Conservation (phyloP, 1,140 invertebrate genomes). For the Mactra quadrangularis region DNA sequence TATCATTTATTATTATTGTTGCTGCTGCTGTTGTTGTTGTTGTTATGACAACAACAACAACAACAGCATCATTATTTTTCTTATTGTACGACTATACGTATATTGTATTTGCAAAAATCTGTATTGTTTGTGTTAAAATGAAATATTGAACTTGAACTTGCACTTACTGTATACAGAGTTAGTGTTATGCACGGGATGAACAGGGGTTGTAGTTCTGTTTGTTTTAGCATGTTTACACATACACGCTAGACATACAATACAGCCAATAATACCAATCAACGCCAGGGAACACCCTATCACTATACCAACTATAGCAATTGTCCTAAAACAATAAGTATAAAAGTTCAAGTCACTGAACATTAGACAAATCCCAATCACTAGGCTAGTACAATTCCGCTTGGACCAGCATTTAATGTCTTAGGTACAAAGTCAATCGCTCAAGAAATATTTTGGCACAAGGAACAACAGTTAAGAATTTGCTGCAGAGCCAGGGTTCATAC, state of each 20-base stretch:
- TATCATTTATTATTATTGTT: no score
- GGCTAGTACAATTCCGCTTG: background rate
- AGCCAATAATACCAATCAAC: background rate
- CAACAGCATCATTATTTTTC: no score
- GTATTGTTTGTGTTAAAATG: no score
- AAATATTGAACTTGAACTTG: no score
- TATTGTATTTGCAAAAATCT: no score
- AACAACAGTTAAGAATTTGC: no score
- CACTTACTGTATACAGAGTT: conserved; percentile 40
- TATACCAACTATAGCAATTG: conserved; percentile 20
- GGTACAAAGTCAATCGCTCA: no score
- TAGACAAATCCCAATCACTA: background rate
- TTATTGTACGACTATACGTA: no score
- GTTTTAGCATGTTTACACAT: conserved; percentile 12
- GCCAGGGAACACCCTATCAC: conserved; percentile 7
- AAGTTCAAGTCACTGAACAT: background rate
- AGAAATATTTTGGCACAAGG: no score
- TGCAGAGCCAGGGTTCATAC: no score
- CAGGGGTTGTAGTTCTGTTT: background rate
- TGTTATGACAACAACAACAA: no score
- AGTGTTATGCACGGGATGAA: conserved; percentile 18
- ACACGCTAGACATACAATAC: conserved; percentile 35
- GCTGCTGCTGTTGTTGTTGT: no score
- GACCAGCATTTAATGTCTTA: background rate
- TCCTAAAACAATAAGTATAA: conserved; percentile 27